These are phyloP conservation scores for Drosophila varians DNA, from an alignment of 1,140 invertebrate genomes.

Conservation along the genomic window DNA sequence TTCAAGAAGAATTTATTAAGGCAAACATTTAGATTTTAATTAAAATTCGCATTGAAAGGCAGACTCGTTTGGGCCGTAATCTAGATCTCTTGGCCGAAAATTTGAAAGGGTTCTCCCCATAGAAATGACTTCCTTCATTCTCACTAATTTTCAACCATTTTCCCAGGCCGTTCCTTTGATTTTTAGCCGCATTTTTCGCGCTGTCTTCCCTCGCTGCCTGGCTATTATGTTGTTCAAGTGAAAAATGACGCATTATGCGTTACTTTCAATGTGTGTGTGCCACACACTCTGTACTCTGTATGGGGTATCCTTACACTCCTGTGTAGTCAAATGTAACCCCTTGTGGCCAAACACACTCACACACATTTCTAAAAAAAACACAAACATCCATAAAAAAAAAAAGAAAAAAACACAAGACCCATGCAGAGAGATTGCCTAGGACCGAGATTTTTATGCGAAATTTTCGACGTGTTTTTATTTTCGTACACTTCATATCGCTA, in stretches of 20 bases:
- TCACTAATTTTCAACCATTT: constrained; percentile 10
- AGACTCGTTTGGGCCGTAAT: not conserved
- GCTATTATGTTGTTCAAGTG: constrained; percentile 68
- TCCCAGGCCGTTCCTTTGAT: not conserved
- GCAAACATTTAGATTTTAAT: not conserved
- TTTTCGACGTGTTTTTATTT: constrained; percentile 44
- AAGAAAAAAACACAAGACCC: constrained; percentile 5
- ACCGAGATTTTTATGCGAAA: constrained; percentile 60
- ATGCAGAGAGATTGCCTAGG: constrained; percentile 46
- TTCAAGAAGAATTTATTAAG: not conserved
- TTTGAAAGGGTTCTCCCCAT: constrained; percentile 3
- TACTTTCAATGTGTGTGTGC: constrained; percentile 45
- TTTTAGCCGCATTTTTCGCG: constrained; percentile 18
- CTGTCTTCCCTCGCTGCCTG: constrained; percentile 24
- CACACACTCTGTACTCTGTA: constrained; percentile 1
- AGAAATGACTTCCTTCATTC: not conserved
- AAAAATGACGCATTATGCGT: constrained; percentile 73
- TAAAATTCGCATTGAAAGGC: not conserved
- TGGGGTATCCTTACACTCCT: too few relatives aligned
- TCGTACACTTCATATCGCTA: constrained; percentile 22
- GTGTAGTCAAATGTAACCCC: constrained; percentile 60
- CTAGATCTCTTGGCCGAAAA: not conserved
- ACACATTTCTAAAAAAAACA: not conserved
- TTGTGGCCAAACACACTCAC: constrained; percentile 36
- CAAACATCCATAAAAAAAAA: not conserved